Percentiles rank a stretch among this genome's conserved stretches.
phyloP scores from a whole-genome alignment of 2,797 vertebrate species.

The Vipera latastei region DNA sequence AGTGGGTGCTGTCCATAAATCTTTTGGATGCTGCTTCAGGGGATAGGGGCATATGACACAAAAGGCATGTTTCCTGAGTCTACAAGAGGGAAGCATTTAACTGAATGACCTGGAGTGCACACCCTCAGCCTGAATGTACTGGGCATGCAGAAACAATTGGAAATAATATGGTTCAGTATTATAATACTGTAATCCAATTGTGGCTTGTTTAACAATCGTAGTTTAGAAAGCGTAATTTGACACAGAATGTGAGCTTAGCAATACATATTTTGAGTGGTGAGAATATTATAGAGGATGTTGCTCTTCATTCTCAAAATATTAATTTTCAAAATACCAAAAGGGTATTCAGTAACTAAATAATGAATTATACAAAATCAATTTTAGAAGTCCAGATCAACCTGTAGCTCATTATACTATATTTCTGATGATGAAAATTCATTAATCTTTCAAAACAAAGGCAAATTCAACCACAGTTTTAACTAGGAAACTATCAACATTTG shows the following conservation, averaged over 20 bases:
- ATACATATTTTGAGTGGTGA: background rate
- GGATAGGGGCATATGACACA: background rate
- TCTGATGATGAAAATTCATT: background rate
- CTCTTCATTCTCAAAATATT: background rate
- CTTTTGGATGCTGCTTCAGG: background rate
- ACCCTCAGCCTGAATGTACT: background rate
- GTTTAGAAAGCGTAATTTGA: background rate
- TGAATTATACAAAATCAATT: background rate
- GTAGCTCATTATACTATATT: background rate
- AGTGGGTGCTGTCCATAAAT: background rate
- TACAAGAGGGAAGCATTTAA: background rate
- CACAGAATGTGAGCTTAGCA: background rate
- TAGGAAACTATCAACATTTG: background rate
- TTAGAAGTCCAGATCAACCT: background rate
- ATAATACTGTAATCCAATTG: background rate
- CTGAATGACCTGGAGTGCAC: background rate
- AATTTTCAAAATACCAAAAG: background rate
- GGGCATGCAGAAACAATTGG: background rate
- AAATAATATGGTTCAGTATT: background rate
- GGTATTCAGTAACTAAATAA: background rate
- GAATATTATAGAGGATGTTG: background rate
- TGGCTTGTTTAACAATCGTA: background rate
- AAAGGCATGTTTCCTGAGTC: background rate
- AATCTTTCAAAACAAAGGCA: background rate
- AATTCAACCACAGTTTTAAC: background rate